Conservation (phyloP, 2,797 vertebrate species). For the Prunella strophiata region DNA sequence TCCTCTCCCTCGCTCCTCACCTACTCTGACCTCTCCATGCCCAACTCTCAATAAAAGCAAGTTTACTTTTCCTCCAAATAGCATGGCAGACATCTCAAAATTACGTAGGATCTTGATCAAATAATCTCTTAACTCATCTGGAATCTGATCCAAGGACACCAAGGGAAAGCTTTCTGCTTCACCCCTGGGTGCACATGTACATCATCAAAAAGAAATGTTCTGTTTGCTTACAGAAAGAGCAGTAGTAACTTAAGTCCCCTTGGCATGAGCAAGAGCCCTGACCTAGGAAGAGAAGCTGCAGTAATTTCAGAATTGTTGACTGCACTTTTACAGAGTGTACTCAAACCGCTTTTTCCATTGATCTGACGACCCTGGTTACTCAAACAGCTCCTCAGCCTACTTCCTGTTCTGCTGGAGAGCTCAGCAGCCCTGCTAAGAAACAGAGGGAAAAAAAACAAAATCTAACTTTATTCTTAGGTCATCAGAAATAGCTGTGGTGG, state of each 20-base stretch:
- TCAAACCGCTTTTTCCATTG: conserved; percentile 61
- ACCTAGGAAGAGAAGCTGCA: conserved; percentile 35
- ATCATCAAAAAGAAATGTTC: not conserved
- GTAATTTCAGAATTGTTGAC: conserved; percentile 51
- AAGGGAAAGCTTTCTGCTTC: not conserved
- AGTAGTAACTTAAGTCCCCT: not conserved
- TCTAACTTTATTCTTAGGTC: conserved; percentile 11
- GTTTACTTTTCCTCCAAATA: not conserved
- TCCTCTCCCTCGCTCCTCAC: not conserved
- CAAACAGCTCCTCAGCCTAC: conserved; percentile 53
- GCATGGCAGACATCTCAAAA: not conserved
- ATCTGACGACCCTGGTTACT: conserved; percentile 43
- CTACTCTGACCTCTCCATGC: not conserved
- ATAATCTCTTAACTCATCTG: not conserved
- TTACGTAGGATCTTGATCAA: not conserved
- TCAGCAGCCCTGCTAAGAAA: conserved; percentile 13
- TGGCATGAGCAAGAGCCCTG: not conserved
- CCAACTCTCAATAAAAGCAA: not conserved
- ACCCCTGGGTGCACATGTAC: not conserved
- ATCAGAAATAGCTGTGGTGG: conserved; percentile 30
- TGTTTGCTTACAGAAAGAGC: not conserved
- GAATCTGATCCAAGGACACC: not conserved
- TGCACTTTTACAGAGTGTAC: conserved; percentile 57
- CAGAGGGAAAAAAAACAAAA: not conserved
- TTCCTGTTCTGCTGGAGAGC: conserved; percentile 67